phyloP scores from a whole-genome alignment of 1,140 invertebrate genomes.

The Drosophila nigromelanica region DNA sequence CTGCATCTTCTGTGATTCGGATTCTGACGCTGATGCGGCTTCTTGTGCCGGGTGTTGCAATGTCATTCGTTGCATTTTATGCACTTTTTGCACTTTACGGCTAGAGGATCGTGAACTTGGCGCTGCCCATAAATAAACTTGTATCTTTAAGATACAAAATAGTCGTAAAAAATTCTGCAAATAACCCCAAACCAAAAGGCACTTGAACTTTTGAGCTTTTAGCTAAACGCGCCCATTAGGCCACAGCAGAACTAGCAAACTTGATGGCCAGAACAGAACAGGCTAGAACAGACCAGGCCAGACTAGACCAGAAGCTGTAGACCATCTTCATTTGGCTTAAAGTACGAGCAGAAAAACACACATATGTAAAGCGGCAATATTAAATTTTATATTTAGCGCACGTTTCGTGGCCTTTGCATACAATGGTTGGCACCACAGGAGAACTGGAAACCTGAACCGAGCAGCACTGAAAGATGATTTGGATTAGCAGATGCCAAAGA shows the following conservation, averaged over 20 bases:
- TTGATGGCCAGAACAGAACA: constrained; percentile 13
- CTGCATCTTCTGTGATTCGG: constrained; percentile 66
- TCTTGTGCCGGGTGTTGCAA: constrained; percentile 65
- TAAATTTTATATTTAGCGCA: constrained; percentile 80
- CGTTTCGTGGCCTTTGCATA: constrained; percentile 69
- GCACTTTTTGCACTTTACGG: constrained; percentile 72
- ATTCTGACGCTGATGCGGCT: constrained; percentile 72
- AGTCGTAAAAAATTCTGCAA: constrained; percentile 79
- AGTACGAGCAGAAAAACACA: constrained; percentile 33
- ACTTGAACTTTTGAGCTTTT: constrained; percentile 66
- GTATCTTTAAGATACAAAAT: constrained; percentile 77
- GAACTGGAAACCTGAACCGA: constrained; percentile 15
- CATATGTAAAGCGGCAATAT: constrained; percentile 56
- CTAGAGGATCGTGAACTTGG: constrained; percentile 50
- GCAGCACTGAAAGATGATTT: constrained; percentile 34
- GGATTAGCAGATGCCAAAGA: constrained; percentile 19
- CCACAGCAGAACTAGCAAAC: constrained; percentile 15
- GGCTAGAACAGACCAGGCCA: constrained; percentile 1
- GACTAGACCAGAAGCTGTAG: constrained; percentile 8
- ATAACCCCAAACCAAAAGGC: constrained; percentile 54
- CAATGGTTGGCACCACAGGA: constrained; percentile 41
- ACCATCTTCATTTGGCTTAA: constrained; percentile 34
- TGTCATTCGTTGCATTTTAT: constrained; percentile 78
- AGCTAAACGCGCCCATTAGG: constrained; percentile 32
- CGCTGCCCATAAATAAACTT: constrained; percentile 75